Evolutionary conservation across 92 coral and sea anemone genomes (phyloP).

Genomic region (Desmophyllum pertusum): DNA sequence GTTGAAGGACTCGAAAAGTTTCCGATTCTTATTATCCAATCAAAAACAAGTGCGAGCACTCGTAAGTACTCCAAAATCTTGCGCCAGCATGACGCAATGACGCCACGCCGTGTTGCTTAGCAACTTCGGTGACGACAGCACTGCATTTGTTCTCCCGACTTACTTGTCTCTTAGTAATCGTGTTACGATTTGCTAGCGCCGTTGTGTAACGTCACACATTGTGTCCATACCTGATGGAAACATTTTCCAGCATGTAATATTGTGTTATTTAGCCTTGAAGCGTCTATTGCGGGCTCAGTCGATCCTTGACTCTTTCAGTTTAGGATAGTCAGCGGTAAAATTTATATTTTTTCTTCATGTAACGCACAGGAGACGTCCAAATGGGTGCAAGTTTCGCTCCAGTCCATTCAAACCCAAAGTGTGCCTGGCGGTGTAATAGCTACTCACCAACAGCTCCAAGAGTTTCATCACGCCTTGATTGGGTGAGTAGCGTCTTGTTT

Average conservation of each 20-base stretch:
- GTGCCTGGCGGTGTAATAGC: slow-evolving; percentile 89
- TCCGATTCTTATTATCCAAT: no score
- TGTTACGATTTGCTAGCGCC: not conserved
- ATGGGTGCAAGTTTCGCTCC: slow-evolving; percentile 78
- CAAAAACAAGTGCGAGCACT: no score
- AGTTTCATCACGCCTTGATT: slow-evolving; percentile 83
- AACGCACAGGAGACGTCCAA: slow-evolving; percentile 73
- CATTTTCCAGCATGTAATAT: not conserved
- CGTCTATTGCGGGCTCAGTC: not conserved
- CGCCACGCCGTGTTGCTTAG: not conserved
- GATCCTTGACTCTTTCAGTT: not conserved
- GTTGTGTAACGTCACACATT: not conserved
- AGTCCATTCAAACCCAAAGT: slow-evolving; percentile 82
- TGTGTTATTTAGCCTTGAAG: not conserved
- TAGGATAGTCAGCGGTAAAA: not conserved
- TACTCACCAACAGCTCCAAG: slow-evolving; percentile 86
- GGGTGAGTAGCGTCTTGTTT: slow-evolving; percentile 41
- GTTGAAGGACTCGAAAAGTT: no score
- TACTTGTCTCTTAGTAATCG: not conserved
- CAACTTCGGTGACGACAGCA: not conserved
- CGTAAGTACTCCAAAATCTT: no score
- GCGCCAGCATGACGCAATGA: no score
- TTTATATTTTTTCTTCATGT: not conserved
- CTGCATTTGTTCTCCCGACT: not conserved
- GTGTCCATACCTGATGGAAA: not conserved